phyloP scores from a whole-genome alignment of 1,140 invertebrate species.

The Cryptotermes secundus region DNA sequence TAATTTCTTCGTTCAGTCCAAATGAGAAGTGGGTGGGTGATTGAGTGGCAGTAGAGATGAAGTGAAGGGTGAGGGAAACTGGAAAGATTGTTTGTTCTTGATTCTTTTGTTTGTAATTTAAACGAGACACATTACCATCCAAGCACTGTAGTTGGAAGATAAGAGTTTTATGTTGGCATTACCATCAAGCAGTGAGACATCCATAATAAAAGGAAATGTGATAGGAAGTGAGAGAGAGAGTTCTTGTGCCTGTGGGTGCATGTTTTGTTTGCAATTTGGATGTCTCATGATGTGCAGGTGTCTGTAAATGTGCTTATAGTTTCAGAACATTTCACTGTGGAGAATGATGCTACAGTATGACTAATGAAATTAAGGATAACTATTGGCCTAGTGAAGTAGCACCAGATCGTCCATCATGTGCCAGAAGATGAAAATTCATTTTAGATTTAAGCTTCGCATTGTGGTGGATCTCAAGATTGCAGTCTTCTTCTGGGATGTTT shows the following conservation, averaged over 20 bases:
- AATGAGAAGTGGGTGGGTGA: too few species aligned
- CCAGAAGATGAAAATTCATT: too few species aligned
- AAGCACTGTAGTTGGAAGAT: constrained; percentile 15
- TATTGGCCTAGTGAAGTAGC: too few species aligned
- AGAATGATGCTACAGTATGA: too few species aligned
- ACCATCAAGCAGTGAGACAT: constrained; percentile 15
- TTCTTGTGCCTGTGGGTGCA: neutral
- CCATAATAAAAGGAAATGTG: neutral
- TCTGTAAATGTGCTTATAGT: neutral
- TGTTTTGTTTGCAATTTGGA: neutral
- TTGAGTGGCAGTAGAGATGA: neutral
- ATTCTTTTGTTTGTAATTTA: neutral
- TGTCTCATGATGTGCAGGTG: neutral
- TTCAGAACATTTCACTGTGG: neutral
- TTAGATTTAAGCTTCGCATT: too few species aligned
- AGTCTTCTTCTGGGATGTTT: too few species aligned
- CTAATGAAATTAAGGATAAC: too few species aligned
- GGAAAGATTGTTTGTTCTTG: neutral
- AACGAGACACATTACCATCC: neutral
- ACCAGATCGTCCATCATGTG: too few species aligned
- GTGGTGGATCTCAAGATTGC: too few species aligned
- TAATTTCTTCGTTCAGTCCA: too few species aligned
- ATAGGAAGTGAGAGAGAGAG: neutral
- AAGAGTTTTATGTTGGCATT: neutral
- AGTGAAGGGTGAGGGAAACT: neutral